These are phyloP conservation scores for Bufo gargarizans DNA, from an alignment of 2,113 vertebrate genomes.

Conservation along the genomic window DNA sequence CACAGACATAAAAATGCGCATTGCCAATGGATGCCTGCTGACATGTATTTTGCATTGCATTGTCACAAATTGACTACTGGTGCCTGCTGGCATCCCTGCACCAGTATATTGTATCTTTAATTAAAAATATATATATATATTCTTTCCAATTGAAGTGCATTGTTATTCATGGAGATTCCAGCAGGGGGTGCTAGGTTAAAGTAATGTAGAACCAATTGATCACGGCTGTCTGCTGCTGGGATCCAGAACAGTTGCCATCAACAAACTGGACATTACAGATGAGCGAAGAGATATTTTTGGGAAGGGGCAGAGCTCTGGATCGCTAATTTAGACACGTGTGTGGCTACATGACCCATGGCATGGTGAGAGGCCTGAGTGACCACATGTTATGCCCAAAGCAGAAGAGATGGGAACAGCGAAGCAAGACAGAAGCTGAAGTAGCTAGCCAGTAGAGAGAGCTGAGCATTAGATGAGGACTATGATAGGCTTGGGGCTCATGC, in stretches of 20 bases:
- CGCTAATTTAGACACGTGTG: too few relatives aligned
- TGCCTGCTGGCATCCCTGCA: not conserved
- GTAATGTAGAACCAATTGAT: not conserved
- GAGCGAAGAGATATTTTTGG: too few relatives aligned
- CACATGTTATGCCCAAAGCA: too few relatives aligned
- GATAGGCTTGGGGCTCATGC: too few relatives aligned
- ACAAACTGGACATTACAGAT: too few relatives aligned
- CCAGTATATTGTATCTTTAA: not conserved
- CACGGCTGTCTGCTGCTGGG: not conserved
- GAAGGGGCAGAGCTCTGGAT: too few relatives aligned
- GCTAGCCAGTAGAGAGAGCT: too few relatives aligned
- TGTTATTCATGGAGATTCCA: conserved; percentile 10
- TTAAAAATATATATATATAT: not conserved
- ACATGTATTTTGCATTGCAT: conserved; percentile 11
- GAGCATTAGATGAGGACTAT: too few relatives aligned
- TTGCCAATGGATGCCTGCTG: conserved; percentile 6
- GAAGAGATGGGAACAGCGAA: too few relatives aligned
- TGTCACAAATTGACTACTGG: not conserved
- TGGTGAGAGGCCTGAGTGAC: too few relatives aligned
- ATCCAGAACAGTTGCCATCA: not conserved
- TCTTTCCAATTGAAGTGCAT: not conserved
- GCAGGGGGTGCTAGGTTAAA: not conserved
- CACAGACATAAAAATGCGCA: not conserved
- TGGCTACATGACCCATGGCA: too few relatives aligned
- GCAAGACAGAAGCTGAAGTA: too few relatives aligned